Percentiles rank a stretch among this genome's conserved stretches.
Evolutionary conservation across 2,797 vertebrate genomes (phyloP).

Genomic region (Triplophysa yarkandensis): DNA sequence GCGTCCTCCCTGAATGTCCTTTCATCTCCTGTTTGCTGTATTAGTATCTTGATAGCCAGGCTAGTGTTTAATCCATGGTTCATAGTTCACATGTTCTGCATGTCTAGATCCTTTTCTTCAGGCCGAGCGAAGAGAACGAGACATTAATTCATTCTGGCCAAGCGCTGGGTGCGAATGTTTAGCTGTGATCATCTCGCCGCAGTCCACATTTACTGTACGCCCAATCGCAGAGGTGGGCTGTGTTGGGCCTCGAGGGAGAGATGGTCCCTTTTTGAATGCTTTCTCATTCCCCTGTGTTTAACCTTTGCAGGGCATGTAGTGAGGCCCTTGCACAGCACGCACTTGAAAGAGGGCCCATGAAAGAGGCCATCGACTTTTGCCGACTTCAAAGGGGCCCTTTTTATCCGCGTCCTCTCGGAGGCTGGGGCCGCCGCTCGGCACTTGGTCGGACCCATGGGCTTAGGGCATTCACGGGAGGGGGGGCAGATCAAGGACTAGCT

Average conservation of each 20-base stretch:
- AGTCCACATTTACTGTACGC: conserved; percentile 30
- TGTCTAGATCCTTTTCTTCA: conserved; percentile 46
- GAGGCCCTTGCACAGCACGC: conserved; percentile 73
- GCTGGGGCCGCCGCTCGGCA: conserved; percentile 74
- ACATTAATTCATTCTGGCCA: conserved; percentile 27
- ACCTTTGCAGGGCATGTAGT: conserved; percentile 69
- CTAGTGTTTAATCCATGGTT: conserved; percentile 40
- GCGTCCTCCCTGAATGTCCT: conserved; percentile 80
- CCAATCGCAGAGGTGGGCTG: conserved; percentile 38
- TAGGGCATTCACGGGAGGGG: conserved; percentile 74
- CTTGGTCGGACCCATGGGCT: conserved; percentile 78
- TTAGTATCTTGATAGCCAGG: conserved; percentile 45
- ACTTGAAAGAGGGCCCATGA: conserved; percentile 82
- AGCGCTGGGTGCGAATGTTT: conserved; percentile 10
- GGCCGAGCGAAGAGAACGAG: conserved; percentile 23
- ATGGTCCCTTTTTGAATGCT: conserved; percentile 57
- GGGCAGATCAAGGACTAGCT: conserved; percentile 78
- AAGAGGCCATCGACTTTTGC: conserved; percentile 83
- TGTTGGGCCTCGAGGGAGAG: conserved; percentile 49
- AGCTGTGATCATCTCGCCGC: conserved; percentile 36
- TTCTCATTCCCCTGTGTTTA: conserved; percentile 69
- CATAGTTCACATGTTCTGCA: conserved; percentile 38
- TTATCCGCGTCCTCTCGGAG: conserved; percentile 75
- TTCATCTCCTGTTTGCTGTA: conserved; percentile 38
- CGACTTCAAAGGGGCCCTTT: conserved; percentile 77